Evolutionary conservation across 2,888 invertebrate species (phyloP).

Genomic region (Tiliacea citrago): DNA sequence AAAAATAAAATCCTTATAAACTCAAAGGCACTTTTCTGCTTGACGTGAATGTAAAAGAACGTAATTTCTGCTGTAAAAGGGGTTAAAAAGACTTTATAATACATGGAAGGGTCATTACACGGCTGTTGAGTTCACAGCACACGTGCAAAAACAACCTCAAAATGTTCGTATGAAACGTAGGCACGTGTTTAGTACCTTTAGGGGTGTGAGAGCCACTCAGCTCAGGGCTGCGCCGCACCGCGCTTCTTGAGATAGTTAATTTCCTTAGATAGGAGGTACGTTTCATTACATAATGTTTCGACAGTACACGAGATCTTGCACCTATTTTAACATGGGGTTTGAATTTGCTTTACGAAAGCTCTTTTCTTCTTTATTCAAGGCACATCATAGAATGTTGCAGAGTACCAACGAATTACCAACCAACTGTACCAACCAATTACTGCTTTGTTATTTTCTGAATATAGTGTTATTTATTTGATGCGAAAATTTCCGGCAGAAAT

Average conservation of each 20-base stretch:
- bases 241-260: constrained; percentile 62
- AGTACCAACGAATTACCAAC: not conserved
- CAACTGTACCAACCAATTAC: not conserved
- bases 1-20: constrained; percentile 73
- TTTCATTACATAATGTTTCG: constrained; percentile 43
- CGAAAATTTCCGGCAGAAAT: not conserved
- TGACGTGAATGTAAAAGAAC: constrained; percentile 81
- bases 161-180: constrained; percentile 70
- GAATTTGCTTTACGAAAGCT: not conserved
- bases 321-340: constrained; percentile 19
- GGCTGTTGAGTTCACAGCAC: constrained; percentile 84
- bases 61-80: constrained; percentile 82
- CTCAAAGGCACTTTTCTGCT: constrained; percentile 83
- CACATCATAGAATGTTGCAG: not conserved
- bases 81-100: constrained; percentile 85
- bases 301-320: constrained; percentile 14
- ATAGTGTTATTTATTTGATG: not conserved
- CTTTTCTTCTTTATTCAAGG: not conserved
- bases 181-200: constrained; percentile 62
- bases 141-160: constrained; percentile 82
- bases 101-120: constrained; percentile 85
- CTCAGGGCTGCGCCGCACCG: constrained; percentile 47
- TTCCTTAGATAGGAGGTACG: constrained; percentile 55
- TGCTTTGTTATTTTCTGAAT: not conserved
- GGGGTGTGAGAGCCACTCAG: constrained; percentile 62